Base-by-base conservation (phyloP, 2,888 invertebrate species). In the Druceiella hillmani region DNA sequence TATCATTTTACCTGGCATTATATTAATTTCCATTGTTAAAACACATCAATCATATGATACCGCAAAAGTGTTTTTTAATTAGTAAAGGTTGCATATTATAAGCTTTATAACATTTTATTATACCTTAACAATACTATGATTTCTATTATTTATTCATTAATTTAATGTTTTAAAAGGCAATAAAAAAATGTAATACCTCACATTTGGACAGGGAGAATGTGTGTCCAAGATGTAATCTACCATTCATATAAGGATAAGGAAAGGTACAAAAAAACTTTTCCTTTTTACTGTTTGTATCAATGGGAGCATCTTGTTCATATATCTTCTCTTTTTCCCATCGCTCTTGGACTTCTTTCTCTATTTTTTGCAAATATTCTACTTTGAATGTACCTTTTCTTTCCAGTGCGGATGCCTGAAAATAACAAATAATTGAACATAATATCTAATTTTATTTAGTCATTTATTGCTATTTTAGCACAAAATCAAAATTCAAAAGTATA, bases 181-280 rank as follows among this genome's bases (percentile, higher is more conserved):
- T n/a, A n/a, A n/a, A n/a, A n/a, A 25, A 17, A 29, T 38, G 39
- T 48, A 61, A 60, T 70, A 88, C 89, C 72, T 99, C 99, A 59
- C 94, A 93, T 72, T 99, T 99, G 5, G 95, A 92, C 30, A 99
- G 60, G 3, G 95, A 89, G 70, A 99, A 99, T 9, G 93, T 91
- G 61, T 99, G 99, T 1, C 99, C 99, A 48, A 99, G 72, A 76
- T 99, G 99, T 36, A 99, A 78, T 29, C 91, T 80, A 6, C 99
- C 99, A 75, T 99, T 99, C 98, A 99, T 99, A 58, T 99, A 99
- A 0, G 99, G 99, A 66, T 83, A 99, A 1, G 99, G 99, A 69
- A 99, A 99, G 2, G 94, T 94, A 20, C 86, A 87, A 50, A 95
- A 71, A 59, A 87, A 98, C 58, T 98, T 99, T 45, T 89, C 88